Conservation (phyloP, 2,113 vertebrate species). For the Myrmecobius fasciatus region DNA sequence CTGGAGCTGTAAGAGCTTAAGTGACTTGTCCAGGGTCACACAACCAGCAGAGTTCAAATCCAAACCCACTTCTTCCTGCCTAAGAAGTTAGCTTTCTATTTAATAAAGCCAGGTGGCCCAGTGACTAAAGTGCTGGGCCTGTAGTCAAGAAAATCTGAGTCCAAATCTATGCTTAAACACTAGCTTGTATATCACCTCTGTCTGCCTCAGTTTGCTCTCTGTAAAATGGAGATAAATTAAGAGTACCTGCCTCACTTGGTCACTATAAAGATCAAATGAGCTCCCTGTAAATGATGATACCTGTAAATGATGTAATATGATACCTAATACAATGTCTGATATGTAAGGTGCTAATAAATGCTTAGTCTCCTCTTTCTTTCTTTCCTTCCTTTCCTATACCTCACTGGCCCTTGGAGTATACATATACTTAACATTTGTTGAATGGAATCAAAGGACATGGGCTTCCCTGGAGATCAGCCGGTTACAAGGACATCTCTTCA, state of each 20-base stretch:
- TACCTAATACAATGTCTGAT: background rate
- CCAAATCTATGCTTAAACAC: background rate
- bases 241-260: too few relatives aligned
- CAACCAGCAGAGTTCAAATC: background rate
- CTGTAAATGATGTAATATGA: background rate
- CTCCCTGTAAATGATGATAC: background rate
- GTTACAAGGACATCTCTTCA: too few relatives aligned
- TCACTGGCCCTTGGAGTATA: background rate
- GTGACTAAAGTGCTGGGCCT: background rate
- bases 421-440: background rate
- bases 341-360: too few relatives aligned
- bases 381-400: background rate
- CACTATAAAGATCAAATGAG: background rate
- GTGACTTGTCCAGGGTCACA: background rate
- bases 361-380: background rate
- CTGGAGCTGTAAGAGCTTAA: background rate
- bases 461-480: background rate
- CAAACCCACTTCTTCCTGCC: background rate
- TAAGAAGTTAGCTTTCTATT: background rate
- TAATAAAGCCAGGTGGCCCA: background rate
- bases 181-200: background rate
- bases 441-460: slow-evolving; percentile 16
- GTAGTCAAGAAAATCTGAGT: background rate
- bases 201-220: background rate
- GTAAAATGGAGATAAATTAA: background rate